Conservation (phyloP, 2,888 invertebrate genomes). For the Vanessa cardui region DNA sequence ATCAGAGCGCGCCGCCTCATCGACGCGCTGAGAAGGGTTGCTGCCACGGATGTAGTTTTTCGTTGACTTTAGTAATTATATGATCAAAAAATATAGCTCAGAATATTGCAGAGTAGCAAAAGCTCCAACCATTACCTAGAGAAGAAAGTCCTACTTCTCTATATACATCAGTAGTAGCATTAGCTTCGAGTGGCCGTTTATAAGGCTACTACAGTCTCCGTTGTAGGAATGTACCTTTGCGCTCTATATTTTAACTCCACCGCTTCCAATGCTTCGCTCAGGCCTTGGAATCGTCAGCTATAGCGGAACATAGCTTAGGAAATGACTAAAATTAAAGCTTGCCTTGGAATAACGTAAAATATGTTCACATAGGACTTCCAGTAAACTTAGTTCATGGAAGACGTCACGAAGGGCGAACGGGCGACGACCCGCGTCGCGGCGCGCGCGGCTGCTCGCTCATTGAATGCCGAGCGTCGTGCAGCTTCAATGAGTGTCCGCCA, state of each 20-base stretch:
- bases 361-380: neutral
- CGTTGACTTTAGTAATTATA: neutral
- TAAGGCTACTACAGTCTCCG: no score
- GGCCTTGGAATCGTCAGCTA: no score
- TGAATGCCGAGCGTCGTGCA: neutral
- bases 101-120: neutral
- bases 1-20: constrained; percentile 35
- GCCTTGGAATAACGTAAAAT: neutral
- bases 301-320: no score
- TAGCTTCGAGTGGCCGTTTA: no score
- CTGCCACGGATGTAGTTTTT: constrained; percentile 8
- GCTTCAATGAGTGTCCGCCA: constrained; percentile 1
- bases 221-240: no score
- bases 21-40: constrained; percentile 34
- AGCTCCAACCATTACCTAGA: no score
- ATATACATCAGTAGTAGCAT: no score
- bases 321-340: no score
- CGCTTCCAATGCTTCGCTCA: no score
- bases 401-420: constrained; percentile 30
- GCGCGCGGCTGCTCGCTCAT: neutral
- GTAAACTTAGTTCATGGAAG: constrained; percentile 4
- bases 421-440: constrained; percentile 24
- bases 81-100: neutral
- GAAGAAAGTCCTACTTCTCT: no score
- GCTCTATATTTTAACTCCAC: no score